Evolutionary conservation across 2,113 vertebrate genomes (phyloP).

Genomic region (Zingel zingel): DNA sequence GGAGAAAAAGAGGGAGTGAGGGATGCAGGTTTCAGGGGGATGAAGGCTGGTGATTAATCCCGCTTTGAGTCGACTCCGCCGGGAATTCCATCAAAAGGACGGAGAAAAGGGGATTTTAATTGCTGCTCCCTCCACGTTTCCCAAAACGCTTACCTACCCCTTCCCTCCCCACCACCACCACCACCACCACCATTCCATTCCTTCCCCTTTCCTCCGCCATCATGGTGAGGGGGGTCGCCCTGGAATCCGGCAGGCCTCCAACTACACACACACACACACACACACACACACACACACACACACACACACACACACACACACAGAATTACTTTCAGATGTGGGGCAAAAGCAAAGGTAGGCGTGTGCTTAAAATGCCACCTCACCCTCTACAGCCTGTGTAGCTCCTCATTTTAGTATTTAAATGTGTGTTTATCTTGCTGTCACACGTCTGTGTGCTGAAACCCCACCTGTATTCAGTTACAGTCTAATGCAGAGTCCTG

Average conservation of each 20-base stretch:
- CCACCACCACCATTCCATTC: conserved; percentile 34
- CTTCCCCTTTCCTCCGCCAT: conserved; percentile 54
- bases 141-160: conserved; percentile 82
- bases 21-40: conserved; percentile 78
- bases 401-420: conserved; percentile 50
- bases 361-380: conserved; percentile 61
- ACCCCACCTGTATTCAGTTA: conserved; percentile 65
- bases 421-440: conserved; percentile 56
- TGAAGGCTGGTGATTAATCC: conserved; percentile 82
- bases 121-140: conserved; percentile 79
- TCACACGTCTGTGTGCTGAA: conserved; percentile 30
- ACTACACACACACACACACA: conserved; percentile 48
- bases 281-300: conserved; percentile 48
- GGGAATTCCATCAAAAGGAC: conserved; percentile 86
- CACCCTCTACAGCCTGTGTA: conserved; percentile 29
- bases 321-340: conserved; percentile 86
- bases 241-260: conserved; percentile 81
- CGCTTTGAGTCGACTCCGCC: conserved; percentile 78
- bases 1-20: conserved; percentile 63
- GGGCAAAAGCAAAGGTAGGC: conserved; percentile 52
- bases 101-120: conserved; percentile 82
- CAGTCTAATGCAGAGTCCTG: conserved; percentile 32
- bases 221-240: conserved; percentile 69
- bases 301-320: conserved; percentile 33
- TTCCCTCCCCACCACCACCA: conserved; percentile 39